Conservation (phyloP, 2,888 invertebrate species). For the Pecten maximus region DNA sequence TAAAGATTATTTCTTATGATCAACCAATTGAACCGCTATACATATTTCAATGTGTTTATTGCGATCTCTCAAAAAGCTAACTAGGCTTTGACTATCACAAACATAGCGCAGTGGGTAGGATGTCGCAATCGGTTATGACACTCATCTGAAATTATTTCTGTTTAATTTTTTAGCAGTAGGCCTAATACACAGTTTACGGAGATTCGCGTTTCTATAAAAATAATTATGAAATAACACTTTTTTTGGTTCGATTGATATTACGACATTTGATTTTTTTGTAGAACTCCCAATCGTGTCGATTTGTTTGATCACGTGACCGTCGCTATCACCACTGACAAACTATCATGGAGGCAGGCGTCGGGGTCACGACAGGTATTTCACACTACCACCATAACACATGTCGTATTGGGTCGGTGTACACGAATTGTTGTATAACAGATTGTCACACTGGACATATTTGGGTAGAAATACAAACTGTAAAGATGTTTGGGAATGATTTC, state of each 20-base stretch:
- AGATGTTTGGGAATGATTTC: neutral
- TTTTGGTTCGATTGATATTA: neutral
- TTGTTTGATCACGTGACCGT: conserved; percentile 65
- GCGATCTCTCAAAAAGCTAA: no score
- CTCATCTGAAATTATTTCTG: no score
- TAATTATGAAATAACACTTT: no score
- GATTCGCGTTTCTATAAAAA: no score
- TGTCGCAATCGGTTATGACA: no score
- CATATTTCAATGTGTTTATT: no score
- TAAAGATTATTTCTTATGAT: no score
- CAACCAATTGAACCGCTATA: no score
- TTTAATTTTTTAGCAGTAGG: no score
- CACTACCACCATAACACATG: neutral
- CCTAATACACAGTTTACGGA: no score
- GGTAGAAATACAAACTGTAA: neutral
- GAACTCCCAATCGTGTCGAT: conserved; percentile 39
- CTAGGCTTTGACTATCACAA: no score
- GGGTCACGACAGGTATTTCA: conserved; percentile 20
- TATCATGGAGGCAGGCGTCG: conserved; percentile 61
- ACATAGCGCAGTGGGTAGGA: no score
- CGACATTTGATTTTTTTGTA: neutral
- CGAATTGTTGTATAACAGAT: neutral
- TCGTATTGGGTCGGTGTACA: neutral
- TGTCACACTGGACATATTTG: neutral
- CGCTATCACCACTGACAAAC: conserved; percentile 68